Evolutionary conservation across 2,888 invertebrate species (phyloP), one percentile per base, ranked within the genome.

Genomic region (Heliconius erato): DNA sequence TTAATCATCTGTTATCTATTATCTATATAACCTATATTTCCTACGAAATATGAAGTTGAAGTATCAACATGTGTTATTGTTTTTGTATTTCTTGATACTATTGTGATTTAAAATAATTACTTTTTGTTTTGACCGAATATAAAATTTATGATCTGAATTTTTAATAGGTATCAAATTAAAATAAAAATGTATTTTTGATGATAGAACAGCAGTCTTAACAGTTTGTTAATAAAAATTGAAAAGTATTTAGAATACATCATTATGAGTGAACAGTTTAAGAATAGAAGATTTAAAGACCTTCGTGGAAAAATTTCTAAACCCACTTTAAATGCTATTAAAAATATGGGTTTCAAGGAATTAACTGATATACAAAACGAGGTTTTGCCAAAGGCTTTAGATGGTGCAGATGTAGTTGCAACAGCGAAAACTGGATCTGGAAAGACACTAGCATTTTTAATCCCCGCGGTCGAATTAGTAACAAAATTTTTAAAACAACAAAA

Each of bases 341-440:
- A 97, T 79, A 98, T 99, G 98, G 99, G 98, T 14, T 99, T 99
- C 91, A 97, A 97, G 32, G 97, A 97, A 74, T 98, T 99, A 98
- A 99, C 99, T 2, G 98, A 99, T 93, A 99, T 99, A 89, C 99
- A 98, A 93, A 97, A 98, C 0, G 98, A 97, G 91, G 96, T 98
- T 6, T 97, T 99, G 89, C 98, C 99, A 0, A 97, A 97, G 71
- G 96, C 99, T 40, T 93, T 99, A 79, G 98, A 98, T 91, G 99
- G 99, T 4, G 96, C 97, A 85, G 99, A 99, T 96, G 95, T 99
- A 82, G 98, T 99, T 40, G 99, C 99, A 44, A 98, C 99, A 81
- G 99, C 99, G 0, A 98, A 98, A 94, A 99, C 99, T 23, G 99
- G 99, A 0, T 99, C 99, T 82, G 99, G 99, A 78, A 99, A 99